phyloP scores from a whole-genome alignment of 1,140 invertebrate species.

The Caenorhabditis inopinata region DNA sequence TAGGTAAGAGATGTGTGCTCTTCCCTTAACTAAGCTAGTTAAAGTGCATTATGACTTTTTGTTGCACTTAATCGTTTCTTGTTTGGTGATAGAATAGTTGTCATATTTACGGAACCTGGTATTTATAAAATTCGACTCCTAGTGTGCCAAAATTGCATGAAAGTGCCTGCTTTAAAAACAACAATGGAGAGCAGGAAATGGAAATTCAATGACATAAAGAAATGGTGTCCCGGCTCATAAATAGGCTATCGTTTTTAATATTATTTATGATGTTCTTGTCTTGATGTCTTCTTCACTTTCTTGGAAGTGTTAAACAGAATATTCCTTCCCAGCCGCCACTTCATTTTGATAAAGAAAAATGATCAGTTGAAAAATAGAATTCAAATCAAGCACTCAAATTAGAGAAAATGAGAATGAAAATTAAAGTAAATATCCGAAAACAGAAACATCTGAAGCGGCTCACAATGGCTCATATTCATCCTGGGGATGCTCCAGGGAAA shows the following conservation, averaged over 20 bases:
- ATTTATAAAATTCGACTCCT: too few species aligned
- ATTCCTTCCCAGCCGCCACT: background rate
- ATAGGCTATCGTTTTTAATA: background rate
- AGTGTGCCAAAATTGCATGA: too few species aligned
- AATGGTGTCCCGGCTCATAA: background rate
- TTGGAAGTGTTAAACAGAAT: background rate
- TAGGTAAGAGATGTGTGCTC: background rate
- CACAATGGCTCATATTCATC: background rate
- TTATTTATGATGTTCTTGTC: background rate
- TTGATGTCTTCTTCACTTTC: background rate
- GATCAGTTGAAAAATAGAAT: background rate
- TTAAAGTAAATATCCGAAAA: too few species aligned
- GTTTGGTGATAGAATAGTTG: too few species aligned
- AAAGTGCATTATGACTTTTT: background rate
- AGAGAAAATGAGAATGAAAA: too few species aligned
- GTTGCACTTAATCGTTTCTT: too few species aligned
- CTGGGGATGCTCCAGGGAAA: slow-evolving; percentile 7
- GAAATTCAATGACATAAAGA: background rate
- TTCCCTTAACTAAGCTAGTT: background rate
- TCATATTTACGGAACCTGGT: too few species aligned
- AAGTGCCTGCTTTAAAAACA: background rate
- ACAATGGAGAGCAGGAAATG: background rate
- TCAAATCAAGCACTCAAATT: background rate
- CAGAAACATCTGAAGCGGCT: too few species aligned
- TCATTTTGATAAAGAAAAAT: background rate